A percentile compares a stretch with the other conserved stretches of the same genome.
phyloP scores from a whole-genome alignment of 2,888 invertebrate genomes.

The Stenichneumon culpator region DNA sequence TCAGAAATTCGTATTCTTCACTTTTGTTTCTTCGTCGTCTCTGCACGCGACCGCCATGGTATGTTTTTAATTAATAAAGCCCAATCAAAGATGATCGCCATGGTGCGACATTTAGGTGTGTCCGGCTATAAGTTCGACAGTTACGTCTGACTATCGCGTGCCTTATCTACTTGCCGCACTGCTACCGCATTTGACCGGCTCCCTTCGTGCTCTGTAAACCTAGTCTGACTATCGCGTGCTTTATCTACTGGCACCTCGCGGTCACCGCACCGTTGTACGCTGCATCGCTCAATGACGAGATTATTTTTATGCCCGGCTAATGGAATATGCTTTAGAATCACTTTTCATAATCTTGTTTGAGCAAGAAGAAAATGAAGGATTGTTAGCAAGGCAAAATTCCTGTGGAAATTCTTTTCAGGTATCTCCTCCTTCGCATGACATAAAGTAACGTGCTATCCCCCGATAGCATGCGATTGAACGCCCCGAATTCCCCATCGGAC shows the following conservation, averaged over 20 bases:
- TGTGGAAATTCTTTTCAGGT: conserved; percentile 12
- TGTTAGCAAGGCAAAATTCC: conserved; percentile 1
- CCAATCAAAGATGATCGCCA: conserved; percentile 16
- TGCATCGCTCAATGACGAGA: conserved; percentile 35
- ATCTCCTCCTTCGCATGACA: background rate
- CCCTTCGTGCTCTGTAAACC: background rate
- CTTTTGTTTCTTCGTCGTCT: background rate
- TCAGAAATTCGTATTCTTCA: conserved; percentile 18
- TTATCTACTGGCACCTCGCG: conserved; percentile 40
- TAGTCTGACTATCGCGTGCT: conserved; percentile 55
- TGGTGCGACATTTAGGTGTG: conserved; percentile 25
- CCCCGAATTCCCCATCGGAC: conserved; percentile 5
- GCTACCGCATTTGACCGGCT: background rate
- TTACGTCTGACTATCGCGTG: conserved; percentile 54
- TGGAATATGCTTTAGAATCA: conserved; percentile 53
- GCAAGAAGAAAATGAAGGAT: background rate
- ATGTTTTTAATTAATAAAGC: conserved; percentile 39
- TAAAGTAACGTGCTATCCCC: conserved; percentile 20
- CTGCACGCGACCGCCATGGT: background rate
- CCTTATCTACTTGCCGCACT: conserved; percentile 39
- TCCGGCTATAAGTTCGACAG: conserved; percentile 27
- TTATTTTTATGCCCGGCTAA: conserved; percentile 53
- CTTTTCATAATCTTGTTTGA: conserved; percentile 18
- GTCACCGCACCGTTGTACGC: background rate
- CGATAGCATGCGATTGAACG: conserved; percentile 31